These are phyloP conservation scores for Caenorhabditis becei DNA, from an alignment of 2,888 invertebrate species.

Conservation along the genomic window DNA sequence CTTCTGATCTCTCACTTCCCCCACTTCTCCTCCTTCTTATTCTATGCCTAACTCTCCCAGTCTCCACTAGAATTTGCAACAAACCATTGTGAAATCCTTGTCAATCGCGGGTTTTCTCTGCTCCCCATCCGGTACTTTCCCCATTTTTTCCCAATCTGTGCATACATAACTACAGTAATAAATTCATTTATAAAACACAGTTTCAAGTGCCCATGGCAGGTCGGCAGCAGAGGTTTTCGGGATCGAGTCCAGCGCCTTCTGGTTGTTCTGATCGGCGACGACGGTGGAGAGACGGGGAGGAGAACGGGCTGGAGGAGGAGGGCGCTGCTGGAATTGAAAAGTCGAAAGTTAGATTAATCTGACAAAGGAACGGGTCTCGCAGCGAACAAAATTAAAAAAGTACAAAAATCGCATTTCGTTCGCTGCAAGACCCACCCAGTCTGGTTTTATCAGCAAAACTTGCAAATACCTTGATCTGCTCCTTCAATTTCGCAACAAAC, in stretches of 20 bases:
- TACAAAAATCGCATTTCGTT: no score
- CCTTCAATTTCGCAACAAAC: conserved; percentile 13
- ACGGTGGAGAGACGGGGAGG: not conserved
- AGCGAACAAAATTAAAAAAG: no score
- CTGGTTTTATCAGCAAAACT: no score
- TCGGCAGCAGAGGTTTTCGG: not conserved
- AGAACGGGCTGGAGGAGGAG: not conserved
- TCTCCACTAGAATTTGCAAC: not conserved
- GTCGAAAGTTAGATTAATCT: no score
- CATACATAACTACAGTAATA: not conserved
- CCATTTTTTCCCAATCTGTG: not conserved
- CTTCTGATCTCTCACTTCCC: conserved; percentile 24
- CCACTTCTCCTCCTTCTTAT: not conserved
- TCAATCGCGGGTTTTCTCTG: not conserved
- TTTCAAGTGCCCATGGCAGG: not conserved
- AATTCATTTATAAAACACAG: not conserved
- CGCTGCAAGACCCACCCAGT: not conserved
- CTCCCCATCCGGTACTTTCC: conserved; percentile 2
- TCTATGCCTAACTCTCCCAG: not conserved
- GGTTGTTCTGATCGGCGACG: not conserved
- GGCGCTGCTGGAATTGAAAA: not conserved
- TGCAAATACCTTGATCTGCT: not conserved
- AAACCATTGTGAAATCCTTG: conserved; percentile 15
- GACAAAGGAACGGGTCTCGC: no score
- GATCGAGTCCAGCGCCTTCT: not conserved